Base-by-base conservation (phyloP, 2,888 invertebrate genomes). In the Macaria liturata region DNA sequence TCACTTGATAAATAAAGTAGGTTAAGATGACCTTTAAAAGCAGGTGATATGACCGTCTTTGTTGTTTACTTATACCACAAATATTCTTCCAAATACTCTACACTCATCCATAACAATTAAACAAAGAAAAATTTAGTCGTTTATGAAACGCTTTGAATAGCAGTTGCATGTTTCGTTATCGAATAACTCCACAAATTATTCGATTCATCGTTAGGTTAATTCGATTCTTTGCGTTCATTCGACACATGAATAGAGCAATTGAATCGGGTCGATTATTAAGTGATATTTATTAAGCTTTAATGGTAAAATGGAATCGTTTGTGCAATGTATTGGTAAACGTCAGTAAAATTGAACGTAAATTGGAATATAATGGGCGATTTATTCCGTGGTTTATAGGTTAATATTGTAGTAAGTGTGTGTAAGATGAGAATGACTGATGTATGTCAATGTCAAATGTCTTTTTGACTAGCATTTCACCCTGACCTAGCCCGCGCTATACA, bases 181-280 rank as follows among this genome's bases (percentile, higher is more conserved):
- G 32, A 55, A 49, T 45, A 55, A 46, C 39, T 43, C 45, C 43
- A 49, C 49, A 55, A 50, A 50, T 46, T 34, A 43, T 34, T 56
- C 46, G 43, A 50, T 46, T 40, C 34, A 46, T 43, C 42, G 34
- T 37, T 31, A 4, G 34, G 39, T 46, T 50, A 46, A 46, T 45
- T 44, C 51, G 42, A 40, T 40, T 43, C 5, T 43, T 9, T 51
- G 9, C 39, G 32, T 32, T 46, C 43, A 9, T 51, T 46, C 43
- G 50, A 46, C n/a, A 50, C 42, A 50, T 46, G 2, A 32, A 56
- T 56, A 56, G 30, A 50, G 46, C 49, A 49, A 50, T 56, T 46
- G n/a, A 8, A 37, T 32, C 32, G 50, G 37, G 45, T 51, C 51
- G 37, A 9, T 45, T 37, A 45, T 50, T 37, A 39, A 51, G 45